Evolutionary conservation across 2,888 invertebrate genomes (phyloP).

Genomic region (Mimumesa dahlbomi): DNA sequence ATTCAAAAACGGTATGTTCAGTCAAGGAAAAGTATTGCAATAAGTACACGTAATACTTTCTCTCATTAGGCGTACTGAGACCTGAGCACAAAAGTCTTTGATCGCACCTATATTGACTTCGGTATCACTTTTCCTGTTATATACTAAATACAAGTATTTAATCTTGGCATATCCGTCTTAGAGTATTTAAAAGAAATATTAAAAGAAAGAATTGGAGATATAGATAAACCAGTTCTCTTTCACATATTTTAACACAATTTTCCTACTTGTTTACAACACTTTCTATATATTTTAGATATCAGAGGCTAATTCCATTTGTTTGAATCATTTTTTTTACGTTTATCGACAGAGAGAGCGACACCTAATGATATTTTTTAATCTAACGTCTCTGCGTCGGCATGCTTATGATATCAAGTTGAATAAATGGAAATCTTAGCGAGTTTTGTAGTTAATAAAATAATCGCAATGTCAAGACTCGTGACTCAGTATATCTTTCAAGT

Average conservation of each 20-base stretch:
- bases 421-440: slow-evolving; percentile 40
- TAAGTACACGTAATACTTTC: slow-evolving; percentile 16
- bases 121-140: slow-evolving; percentile 28
- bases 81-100: slow-evolving; percentile 37
- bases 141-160: slow-evolving; percentile 13
- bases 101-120: slow-evolving; percentile 50
- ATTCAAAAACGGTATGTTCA: slow-evolving; percentile 17
- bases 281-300: slow-evolving; percentile 17
- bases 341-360: slow-evolving; percentile 34
- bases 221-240: slow-evolving; percentile 10
- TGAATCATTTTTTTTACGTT: slow-evolving; percentile 12
- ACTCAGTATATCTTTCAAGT: slow-evolving; percentile 90
- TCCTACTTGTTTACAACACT: slow-evolving; percentile 1
- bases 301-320: slow-evolving; percentile 16
- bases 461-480: slow-evolving; percentile 80
- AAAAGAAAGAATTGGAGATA: slow-evolving; percentile 4
- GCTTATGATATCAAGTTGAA: slow-evolving; percentile 4
- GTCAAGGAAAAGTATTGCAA: slow-evolving; percentile 11
- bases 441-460: slow-evolving; percentile 53
- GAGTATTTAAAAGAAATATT: slow-evolving; percentile 31
- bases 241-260: slow-evolving; percentile 4
- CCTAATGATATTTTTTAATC: slow-evolving; percentile 24
- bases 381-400: slow-evolving; percentile 12
- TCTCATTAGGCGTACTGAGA: slow-evolving; percentile 15
- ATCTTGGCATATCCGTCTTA: slow-evolving; percentile 2